These are phyloP conservation scores for Andrena camellia DNA, from an alignment of 2,888 invertebrate species.

Conservation along the genomic window DNA sequence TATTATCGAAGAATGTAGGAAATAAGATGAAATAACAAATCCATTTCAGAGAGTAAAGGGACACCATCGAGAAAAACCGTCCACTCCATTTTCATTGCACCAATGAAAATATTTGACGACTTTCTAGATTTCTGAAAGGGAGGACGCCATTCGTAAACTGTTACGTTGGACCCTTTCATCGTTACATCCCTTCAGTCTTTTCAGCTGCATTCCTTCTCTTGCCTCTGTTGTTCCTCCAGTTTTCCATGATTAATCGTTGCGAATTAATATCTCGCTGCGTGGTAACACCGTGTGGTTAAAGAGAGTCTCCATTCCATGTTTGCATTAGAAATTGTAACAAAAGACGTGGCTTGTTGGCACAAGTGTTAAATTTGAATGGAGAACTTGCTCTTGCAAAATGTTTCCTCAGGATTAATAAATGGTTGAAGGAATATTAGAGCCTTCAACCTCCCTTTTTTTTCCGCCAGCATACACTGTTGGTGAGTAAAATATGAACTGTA, in stretches of 20 bases:
- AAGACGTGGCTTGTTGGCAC: conserved; percentile 15
- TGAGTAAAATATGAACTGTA: too few species aligned
- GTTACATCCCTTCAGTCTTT: conserved; percentile 58
- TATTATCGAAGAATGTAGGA: background rate
- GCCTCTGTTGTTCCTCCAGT: conserved; percentile 25
- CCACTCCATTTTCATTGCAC: background rate
- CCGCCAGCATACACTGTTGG: too few species aligned
- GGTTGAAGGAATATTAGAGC: too few species aligned
- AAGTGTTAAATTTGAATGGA: background rate
- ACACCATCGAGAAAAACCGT: background rate
- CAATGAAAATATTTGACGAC: conserved; percentile 21
- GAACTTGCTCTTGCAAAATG: conserved; percentile 20
- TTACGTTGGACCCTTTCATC: conserved; percentile 64
- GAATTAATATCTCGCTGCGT: conserved; percentile 60
- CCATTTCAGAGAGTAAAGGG: background rate
- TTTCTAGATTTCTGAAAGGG: conserved; percentile 12
- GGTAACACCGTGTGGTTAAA: conserved; percentile 22
- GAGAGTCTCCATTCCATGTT: conserved; percentile 33
- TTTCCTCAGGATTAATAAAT: too few species aligned
- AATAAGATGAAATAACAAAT: background rate
- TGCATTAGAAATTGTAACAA: conserved; percentile 27
- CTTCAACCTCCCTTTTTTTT: too few species aligned
- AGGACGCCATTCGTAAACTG: conserved; percentile 29
- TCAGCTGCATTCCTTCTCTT: background rate
- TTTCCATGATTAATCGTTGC: conserved; percentile 61